Evolutionary conservation across 2,113 vertebrate species (phyloP).

Genomic region (Hyperopisus bebe): DNA sequence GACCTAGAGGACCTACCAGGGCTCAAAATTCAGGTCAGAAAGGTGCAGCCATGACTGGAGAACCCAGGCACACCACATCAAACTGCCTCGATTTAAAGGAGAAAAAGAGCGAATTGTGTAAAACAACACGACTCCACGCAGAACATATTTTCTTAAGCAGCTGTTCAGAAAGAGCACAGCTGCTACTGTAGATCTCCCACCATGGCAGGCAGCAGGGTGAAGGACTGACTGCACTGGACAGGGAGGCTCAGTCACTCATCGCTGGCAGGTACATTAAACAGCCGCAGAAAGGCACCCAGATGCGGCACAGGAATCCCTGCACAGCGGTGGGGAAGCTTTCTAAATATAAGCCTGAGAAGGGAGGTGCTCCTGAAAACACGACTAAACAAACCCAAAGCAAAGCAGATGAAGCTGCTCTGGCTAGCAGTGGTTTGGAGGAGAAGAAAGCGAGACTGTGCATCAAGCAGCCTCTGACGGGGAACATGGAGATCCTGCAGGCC

Average conservation of each 20-base stretch:
- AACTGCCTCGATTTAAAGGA: neutral
- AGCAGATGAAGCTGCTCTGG: conserved; percentile 58
- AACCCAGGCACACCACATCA: neutral
- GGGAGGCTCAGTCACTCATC: conserved; percentile 40
- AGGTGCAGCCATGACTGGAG: neutral
- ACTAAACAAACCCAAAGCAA: conserved; percentile 65
- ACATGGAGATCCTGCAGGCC: conserved; percentile 34
- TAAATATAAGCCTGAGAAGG: conserved; percentile 68
- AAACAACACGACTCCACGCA: neutral
- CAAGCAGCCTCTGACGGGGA: conserved; percentile 56
- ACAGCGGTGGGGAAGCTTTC: conserved; percentile 57
- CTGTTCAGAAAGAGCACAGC: neutral
- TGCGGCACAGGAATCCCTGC: conserved; percentile 56
- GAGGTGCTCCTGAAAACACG: conserved; percentile 61
- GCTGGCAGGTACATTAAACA: conserved; percentile 59
- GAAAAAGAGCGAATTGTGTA: neutral
- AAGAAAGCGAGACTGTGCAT: conserved; percentile 55
- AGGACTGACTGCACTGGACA: conserved; percentile 41
- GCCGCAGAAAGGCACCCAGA: conserved; percentile 48
- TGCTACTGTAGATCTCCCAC: neutral
- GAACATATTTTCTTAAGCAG: neutral
- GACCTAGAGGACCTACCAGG: neutral
- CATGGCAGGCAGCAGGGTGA: conserved; percentile 42
- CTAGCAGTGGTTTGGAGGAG: conserved; percentile 51
- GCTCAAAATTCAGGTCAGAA: neutral